phyloP scores from a whole-genome alignment of 2,113 vertebrate species.

The Malurus elegans region DNA sequence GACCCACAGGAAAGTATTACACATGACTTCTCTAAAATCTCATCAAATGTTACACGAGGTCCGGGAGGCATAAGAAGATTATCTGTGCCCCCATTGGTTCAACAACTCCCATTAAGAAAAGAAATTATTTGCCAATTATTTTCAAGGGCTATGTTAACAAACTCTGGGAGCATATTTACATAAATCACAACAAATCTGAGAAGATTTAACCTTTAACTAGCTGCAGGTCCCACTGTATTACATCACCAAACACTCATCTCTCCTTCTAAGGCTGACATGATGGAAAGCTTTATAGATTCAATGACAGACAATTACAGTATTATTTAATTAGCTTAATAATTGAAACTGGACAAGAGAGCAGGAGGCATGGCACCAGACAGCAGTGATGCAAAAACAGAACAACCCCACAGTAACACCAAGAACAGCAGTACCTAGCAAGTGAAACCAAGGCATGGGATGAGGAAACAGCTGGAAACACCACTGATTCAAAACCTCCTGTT shows the following conservation, averaged over 20 bases:
- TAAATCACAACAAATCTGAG: neutral
- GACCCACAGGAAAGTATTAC: conserved; percentile 65
- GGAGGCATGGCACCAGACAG: neutral
- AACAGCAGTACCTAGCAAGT: neutral
- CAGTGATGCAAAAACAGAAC: neutral
- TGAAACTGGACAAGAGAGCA: neutral
- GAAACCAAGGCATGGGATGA: neutral
- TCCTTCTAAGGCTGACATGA: neutral
- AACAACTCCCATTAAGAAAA: conserved; percentile 61
- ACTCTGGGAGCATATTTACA: neutral
- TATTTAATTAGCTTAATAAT: neutral
- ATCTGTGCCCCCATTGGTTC: conserved; percentile 58
- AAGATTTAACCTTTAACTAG: neutral
- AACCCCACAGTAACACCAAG: neutral
- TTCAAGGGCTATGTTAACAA: neutral
- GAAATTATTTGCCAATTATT: conserved; percentile 7
- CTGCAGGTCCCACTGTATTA: neutral
- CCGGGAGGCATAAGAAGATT: conserved; percentile 51
- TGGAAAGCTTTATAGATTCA: neutral
- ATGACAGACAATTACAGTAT: neutral
- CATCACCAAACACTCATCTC: neutral
- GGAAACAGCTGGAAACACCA: neutral
- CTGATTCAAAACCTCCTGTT: neutral
- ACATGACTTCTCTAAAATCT: conserved; percentile 73
- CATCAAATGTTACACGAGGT: conserved; percentile 66